Evolutionary conservation across 2,888 invertebrate genomes (phyloP), one percentile per base, ranked within the genome.

Genomic region (Electrophaes corylata): DNA sequence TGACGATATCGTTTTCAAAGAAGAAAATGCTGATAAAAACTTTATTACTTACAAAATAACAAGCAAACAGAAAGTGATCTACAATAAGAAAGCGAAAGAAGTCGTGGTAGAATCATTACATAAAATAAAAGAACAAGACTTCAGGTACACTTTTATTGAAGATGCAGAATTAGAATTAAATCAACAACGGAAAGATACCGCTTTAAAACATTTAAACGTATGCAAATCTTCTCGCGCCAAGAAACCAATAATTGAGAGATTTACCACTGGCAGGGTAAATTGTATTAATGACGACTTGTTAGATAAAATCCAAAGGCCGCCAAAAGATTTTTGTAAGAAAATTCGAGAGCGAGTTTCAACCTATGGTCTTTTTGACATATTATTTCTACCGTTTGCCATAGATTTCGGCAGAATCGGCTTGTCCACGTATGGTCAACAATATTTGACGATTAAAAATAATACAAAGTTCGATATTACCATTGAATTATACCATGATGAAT

Each of bases 321-420:
- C 64, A 26, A 57, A 59, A 19, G 67, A 76, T 29, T 84, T 85
- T 73, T 88, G 86, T 70, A 75, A 78, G 63, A 62, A 53, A 29
- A 46, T 62, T 3, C 60, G 60, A 39, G 47, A 70, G 57, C 70
- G 63, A 56, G 64, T 79, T 43, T 67, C 73, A 33, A 74, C 75
- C 1, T 83, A 79, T 65, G 83, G 81, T 26, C 68, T 88, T 35
- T 82, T 87, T 57, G 62, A 81, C 44, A 74, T 91, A 54, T 55
- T 71, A 47, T 74, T 88, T 64, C 47, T 70, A 20, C 91, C 91
- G 10, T 76, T 70, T 63, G 51, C 53, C 14, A 60, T 91, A 33
- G 71, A 89, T 64, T 91, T 90, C 69, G 90, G 90, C 12, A 78
- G 73, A 70, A 81, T 91, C 26, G 86, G 75, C 4, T 33, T 84